These are phyloP conservation scores for Neria commutata DNA, from an alignment of 2,888 invertebrate species.

Conservation along the genomic window DNA sequence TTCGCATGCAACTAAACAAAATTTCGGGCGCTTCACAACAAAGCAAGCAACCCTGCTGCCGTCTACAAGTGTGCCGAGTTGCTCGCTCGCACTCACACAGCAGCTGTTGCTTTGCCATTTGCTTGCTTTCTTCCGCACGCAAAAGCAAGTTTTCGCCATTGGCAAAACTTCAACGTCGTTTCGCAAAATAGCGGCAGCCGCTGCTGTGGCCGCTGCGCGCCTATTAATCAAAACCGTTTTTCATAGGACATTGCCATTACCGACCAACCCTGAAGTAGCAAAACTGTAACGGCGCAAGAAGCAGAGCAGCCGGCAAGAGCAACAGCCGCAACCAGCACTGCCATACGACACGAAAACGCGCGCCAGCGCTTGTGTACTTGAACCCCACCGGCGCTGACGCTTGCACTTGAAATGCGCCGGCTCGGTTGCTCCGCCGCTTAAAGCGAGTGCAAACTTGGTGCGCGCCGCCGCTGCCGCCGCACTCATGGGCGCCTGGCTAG, in stretches of 20 bases:
- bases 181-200: constrained; percentile 14
- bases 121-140: too few species aligned
- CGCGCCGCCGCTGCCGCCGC: constrained; percentile 9
- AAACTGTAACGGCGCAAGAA: constrained; percentile 7
- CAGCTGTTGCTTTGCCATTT: too few species aligned
- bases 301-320: constrained; percentile 17
- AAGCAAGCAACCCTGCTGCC: too few species aligned
- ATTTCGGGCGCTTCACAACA: too few species aligned
- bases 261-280: constrained; percentile 7
- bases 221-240: constrained; percentile 58
- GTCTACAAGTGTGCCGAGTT: too few species aligned
- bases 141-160: neutral
- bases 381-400: neutral
- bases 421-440: neutral
- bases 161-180: neutral
- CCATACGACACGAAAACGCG: too few species aligned
- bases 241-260: constrained; percentile 62
- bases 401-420: neutral
- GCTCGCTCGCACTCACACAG: neutral
- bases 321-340: constrained; percentile 9
- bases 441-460: constrained; percentile 20
- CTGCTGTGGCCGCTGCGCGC: constrained; percentile 44
- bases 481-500: constrained; percentile 56
- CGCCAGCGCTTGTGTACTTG: neutral
- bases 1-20: too few species aligned